A percentile compares a stretch with the other conserved stretches of the same genome.
Conservation (phyloP, 1,140 invertebrate species). For the Lineus longissimus region DNA sequence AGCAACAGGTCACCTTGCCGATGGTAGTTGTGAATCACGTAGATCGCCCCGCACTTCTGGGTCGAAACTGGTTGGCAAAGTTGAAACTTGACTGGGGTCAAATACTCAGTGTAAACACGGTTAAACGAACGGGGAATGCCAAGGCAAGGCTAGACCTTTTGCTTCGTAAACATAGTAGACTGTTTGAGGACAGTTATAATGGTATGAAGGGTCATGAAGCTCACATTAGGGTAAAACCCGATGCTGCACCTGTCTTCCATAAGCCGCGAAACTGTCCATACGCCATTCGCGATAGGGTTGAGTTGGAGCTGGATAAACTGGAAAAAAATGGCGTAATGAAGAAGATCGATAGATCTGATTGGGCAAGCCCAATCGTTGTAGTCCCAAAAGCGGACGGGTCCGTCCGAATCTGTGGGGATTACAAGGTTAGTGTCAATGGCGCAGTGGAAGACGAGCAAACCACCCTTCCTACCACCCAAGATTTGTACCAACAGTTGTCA, state of each 20-base stretch:
- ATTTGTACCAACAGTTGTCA: neutral
- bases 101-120: too few species aligned
- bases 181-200: too few species aligned
- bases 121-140: too few species aligned
- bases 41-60: too few species aligned
- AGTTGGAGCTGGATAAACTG: slow-evolving; percentile 46
- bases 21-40: too few species aligned
- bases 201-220: slow-evolving; percentile 16
- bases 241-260: slow-evolving; percentile 17
- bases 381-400: slow-evolving; percentile 23
- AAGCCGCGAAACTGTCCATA: slow-evolving; percentile 21
- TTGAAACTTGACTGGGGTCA: too few species aligned
- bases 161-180: too few species aligned
- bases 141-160: too few species aligned
- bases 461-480: neutral
- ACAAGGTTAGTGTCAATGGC: slow-evolving; percentile 40
- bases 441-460: slow-evolving; percentile 9
- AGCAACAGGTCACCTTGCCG: too few species aligned
- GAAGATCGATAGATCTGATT: slow-evolving; percentile 42
- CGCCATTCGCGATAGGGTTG: slow-evolving; percentile 43
- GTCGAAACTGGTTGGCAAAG: too few species aligned
- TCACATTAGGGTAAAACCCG: slow-evolving; percentile 10
- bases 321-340: slow-evolving; percentile 42
- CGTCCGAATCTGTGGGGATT: slow-evolving; percentile 32
- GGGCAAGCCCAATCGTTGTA: slow-evolving; percentile 28